phyloP scores from a whole-genome alignment of 2,797 vertebrate genomes.

The Lagodon rhomboides region DNA sequence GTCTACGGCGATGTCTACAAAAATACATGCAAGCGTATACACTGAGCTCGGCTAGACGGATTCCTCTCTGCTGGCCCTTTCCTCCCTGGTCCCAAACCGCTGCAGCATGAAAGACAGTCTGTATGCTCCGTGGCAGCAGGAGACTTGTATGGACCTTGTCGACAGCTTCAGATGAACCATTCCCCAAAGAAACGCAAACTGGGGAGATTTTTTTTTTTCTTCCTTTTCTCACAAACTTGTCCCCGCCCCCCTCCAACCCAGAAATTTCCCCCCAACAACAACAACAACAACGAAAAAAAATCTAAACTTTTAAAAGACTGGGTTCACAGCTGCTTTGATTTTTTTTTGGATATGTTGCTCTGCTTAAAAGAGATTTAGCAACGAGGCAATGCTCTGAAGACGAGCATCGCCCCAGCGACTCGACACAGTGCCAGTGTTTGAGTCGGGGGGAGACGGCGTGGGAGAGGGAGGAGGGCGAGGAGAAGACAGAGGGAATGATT shows the following conservation, averaged over 20 bases:
- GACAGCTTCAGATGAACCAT: conserved; percentile 82
- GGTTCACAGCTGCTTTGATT: conserved; percentile 77
- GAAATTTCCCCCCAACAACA: conserved; percentile 59
- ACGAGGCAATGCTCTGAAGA: conserved; percentile 73
- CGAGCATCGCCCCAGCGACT: conserved; percentile 40
- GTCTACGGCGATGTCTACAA: conserved; percentile 84
- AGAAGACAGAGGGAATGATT: conserved; percentile 23
- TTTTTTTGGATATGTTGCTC: conserved; percentile 54
- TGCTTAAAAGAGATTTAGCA: conserved; percentile 79
- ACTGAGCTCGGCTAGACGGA: conserved; percentile 72
- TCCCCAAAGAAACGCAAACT: conserved; percentile 81
- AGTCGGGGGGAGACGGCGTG: conserved; percentile 43
- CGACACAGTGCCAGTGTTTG: conserved; percentile 44
- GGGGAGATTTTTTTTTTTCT: conserved; percentile 63
- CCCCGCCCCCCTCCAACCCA: conserved; percentile 56
- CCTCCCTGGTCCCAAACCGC: conserved; percentile 79
- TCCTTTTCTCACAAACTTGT: conserved; percentile 66
- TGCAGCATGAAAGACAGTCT: conserved; percentile 81
- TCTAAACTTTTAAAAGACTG: conserved; percentile 74
- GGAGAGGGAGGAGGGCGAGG: not conserved
- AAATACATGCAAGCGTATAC: conserved; percentile 80
- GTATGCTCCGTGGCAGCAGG: conserved; percentile 73
- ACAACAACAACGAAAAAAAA: conserved; percentile 36
- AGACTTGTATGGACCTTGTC: conserved; percentile 83
- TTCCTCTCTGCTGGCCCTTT: conserved; percentile 78